Evolutionary conservation across 2,797 vertebrate species (phyloP).

Genomic region (Amblyopsis hoosieri): DNA sequence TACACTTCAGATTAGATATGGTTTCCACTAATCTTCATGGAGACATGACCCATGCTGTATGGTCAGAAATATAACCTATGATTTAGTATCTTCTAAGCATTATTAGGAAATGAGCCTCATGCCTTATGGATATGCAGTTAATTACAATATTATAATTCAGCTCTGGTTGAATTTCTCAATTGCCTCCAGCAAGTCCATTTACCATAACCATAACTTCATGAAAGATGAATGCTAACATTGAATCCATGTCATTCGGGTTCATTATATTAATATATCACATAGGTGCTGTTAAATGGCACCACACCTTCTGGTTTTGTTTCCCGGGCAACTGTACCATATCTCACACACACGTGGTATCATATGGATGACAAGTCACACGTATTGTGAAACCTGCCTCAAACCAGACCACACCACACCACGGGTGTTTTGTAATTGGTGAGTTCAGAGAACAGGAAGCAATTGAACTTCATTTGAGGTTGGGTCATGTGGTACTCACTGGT

Average conservation of each 20-base stretch:
- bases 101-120: conserved; percentile 19
- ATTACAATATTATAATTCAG: conserved; percentile 56
- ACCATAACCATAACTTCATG: conserved; percentile 51
- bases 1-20: conserved; percentile 1
- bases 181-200: conserved; percentile 55
- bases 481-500: too few relatives aligned
- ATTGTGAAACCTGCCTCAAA: conserved; percentile 13
- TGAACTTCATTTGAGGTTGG: background rate
- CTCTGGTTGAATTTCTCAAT: conserved; percentile 30
- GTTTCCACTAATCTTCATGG: conserved; percentile 7
- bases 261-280: conserved; percentile 59
- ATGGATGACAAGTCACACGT: conserved; percentile 29
- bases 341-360: background rate
- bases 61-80: conserved; percentile 27
- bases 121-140: conserved; percentile 54
- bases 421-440: background rate
- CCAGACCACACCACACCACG: background rate
- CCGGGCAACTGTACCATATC: conserved; percentile 44
- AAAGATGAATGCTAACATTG: conserved; percentile 59
- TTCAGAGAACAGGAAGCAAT: background rate
- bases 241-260: conserved; percentile 56
- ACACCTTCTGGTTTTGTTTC: conserved; percentile 46
- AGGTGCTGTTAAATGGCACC: conserved; percentile 35
- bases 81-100: conserved; percentile 46
- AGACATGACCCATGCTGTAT: conserved; percentile 34